These are phyloP conservation scores for Tenthredo distinguenda DNA, from an alignment of 2,888 invertebrate species.

Conservation along the genomic window DNA sequence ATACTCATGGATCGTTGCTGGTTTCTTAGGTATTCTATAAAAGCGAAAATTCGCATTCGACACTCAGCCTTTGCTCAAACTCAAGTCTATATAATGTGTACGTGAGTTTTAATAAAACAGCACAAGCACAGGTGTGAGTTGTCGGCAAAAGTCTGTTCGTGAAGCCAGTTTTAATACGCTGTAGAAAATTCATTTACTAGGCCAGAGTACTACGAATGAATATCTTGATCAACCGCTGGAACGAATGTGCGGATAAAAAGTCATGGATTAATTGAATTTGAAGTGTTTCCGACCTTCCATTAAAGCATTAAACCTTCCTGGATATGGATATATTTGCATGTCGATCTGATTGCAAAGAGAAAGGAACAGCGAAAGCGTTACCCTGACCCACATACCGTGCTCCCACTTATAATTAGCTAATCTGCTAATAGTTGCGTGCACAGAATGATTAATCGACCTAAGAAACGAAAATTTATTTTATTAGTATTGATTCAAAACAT, in stretches of 20 bases:
- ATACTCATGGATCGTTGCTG: neutral
- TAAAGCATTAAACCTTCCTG: neutral
- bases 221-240: neutral
- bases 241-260: neutral
- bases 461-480: neutral
- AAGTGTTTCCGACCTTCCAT: slow-evolving; percentile 1
- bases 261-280: neutral
- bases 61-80: neutral
- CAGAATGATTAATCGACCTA: neutral
- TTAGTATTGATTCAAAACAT: too few species aligned
- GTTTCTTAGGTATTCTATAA: neutral
- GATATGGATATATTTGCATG: slow-evolving; percentile 29
- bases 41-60: neutral
- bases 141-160: neutral
- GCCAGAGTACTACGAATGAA: neutral
- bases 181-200: neutral
- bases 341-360: slow-evolving; percentile 40
- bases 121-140: neutral
- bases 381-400: slow-evolving; percentile 38
- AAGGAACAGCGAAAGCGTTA: slow-evolving; percentile 38
- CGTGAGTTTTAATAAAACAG: neutral
- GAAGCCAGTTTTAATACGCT: neutral
- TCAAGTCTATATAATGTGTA: neutral
- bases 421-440: slow-evolving; percentile 24
- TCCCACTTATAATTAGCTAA: slow-evolving; percentile 24